phyloP scores from a whole-genome alignment of 2,888 invertebrate species.

The Hypena proboscidalis region DNA sequence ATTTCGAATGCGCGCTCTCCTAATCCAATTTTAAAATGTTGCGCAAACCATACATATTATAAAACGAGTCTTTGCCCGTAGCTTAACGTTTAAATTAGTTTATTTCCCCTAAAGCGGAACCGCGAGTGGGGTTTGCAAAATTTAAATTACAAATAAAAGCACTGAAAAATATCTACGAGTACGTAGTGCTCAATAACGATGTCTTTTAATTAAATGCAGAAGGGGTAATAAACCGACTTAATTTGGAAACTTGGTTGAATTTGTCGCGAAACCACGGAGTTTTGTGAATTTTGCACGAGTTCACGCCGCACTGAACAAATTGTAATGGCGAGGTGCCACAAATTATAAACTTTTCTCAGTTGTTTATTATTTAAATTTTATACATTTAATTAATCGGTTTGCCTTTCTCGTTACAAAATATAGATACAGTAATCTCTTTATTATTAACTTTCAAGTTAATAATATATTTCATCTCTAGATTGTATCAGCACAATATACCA shows the following conservation, averaged over 20 bases:
- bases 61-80: conserved; percentile 77
- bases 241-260: conserved; percentile 69
- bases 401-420: too few species aligned
- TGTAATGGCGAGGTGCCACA: conserved; percentile 30
- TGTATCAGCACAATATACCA: not conserved
- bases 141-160: conserved; percentile 86
- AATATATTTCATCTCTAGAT: too few species aligned
- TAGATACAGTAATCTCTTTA: too few species aligned
- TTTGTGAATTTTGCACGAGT: conserved; percentile 49
- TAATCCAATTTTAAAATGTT: conserved; percentile 79
- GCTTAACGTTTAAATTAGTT: conserved; percentile 85
- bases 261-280: conserved; percentile 55
- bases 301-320: conserved; percentile 43
- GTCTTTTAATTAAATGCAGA: conserved; percentile 83
- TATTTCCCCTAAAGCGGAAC: conserved; percentile 80
- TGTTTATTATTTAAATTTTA: too few species aligned
- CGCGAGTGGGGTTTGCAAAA: conserved; percentile 80
- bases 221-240: conserved; percentile 81
- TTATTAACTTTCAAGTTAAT: too few species aligned
- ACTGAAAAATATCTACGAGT: conserved; percentile 84
- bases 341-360: conserved; percentile 24
- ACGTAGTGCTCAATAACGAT: conserved; percentile 82
- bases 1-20: conserved; percentile 57
- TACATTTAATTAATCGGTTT: too few species aligned
- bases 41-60: conserved; percentile 76